Evolutionary conservation across 1,140 invertebrate genomes (phyloP).

Genomic region (Drosophila lacteicornis): DNA sequence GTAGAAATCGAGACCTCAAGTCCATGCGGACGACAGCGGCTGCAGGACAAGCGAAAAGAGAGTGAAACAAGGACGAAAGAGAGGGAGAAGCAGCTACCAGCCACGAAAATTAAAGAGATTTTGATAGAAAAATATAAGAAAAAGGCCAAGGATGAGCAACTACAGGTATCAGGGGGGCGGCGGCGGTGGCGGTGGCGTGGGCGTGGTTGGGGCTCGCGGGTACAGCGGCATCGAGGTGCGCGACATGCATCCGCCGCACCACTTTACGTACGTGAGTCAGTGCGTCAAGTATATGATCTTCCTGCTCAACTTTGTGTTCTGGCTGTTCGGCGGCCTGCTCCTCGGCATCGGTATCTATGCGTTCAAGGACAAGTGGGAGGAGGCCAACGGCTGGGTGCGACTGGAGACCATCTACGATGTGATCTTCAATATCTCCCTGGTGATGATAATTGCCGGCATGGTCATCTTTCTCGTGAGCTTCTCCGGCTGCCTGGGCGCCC

Average conservation of each 20-base stretch:
- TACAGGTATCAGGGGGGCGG: slow-evolving; percentile 84
- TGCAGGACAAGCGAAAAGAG: neutral
- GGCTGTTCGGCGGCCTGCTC: slow-evolving; percentile 92
- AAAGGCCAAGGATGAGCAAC: slow-evolving; percentile 67
- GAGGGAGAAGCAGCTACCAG: too few relatives aligned
- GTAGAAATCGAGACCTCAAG: neutral
- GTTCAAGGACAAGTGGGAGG: slow-evolving; percentile 95
- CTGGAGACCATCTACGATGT: slow-evolving; percentile 95
- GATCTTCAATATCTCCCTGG: slow-evolving; percentile 94
- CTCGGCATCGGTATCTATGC: slow-evolving; percentile 95
- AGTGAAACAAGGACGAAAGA: neutral
- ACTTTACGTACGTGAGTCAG: slow-evolving; percentile 89
- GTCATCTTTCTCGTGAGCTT: slow-evolving; percentile 93
- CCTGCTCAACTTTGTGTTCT: slow-evolving; percentile 95
- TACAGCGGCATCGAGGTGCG: slow-evolving; percentile 38
- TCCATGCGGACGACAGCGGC: neutral
- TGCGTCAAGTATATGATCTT: slow-evolving; percentile 97
- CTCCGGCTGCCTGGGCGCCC: slow-evolving; percentile 95
- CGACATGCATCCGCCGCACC: slow-evolving; percentile 86
- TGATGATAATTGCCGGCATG: slow-evolving; percentile 93
- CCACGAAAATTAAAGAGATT: neutral
- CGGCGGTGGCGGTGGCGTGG: slow-evolving; percentile 83
- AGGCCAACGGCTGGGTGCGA: slow-evolving; percentile 89
- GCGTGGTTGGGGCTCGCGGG: slow-evolving; percentile 87
- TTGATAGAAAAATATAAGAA: neutral